These are phyloP conservation scores for Azemiops feae DNA, from an alignment of 2,113 vertebrate genomes.

Conservation along the genomic window DNA sequence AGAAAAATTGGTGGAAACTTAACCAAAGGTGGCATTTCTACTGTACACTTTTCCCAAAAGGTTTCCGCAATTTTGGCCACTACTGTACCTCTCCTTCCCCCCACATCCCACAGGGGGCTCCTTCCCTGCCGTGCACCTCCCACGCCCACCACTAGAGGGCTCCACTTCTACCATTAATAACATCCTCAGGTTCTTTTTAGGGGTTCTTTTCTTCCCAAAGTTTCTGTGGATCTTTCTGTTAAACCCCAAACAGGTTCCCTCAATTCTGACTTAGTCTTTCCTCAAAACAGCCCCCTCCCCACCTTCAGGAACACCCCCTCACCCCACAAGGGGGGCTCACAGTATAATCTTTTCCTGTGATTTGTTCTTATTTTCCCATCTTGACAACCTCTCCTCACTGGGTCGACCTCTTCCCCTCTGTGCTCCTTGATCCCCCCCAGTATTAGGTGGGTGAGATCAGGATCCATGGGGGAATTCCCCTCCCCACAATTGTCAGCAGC, in stretches of 20 bases:
- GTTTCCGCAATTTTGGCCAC: too few species aligned
- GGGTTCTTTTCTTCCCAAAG: not conserved
- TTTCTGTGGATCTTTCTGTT: not conserved
- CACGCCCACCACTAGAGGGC: too few species aligned
- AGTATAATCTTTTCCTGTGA: not conserved
- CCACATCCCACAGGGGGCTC: not conserved
- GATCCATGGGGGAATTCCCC: too few species aligned
- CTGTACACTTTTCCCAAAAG: too few species aligned
- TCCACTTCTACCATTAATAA: too few species aligned
- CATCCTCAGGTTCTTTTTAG: too few species aligned
- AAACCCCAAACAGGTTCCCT: not conserved
- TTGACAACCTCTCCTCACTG: not conserved
- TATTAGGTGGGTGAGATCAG: not conserved
- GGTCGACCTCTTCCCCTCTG: not conserved
- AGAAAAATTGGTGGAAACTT: too few species aligned
- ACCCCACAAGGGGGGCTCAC: rapidly evolving
- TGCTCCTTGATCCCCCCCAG: too few species aligned
- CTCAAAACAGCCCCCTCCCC: not conserved
- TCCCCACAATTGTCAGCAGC: too few species aligned
- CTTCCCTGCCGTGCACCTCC: not conserved
- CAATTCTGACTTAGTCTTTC: not conserved
- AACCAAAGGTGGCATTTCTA: too few species aligned
- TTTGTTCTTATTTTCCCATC: not conserved
- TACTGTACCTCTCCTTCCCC: too few species aligned
- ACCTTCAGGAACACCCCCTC: not conserved